Percentiles rank a stretch among this genome's conserved stretches.
phyloP scores from a whole-genome alignment of 2,797 vertebrate species.

The Hoplostethus atlanticus region DNA sequence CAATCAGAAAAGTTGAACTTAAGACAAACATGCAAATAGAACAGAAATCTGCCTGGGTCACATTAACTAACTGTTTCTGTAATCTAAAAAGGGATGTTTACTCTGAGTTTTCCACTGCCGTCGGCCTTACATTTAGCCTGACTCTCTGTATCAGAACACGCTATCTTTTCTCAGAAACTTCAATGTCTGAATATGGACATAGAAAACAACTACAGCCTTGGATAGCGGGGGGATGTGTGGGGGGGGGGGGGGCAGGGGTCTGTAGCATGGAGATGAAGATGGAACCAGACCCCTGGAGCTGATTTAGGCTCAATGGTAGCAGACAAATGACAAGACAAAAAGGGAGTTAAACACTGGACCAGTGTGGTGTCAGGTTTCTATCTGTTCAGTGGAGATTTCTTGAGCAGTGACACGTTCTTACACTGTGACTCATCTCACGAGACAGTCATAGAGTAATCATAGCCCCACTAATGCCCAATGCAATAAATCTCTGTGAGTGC shows the following conservation, averaged over 20 bases:
- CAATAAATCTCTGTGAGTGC: neutral
- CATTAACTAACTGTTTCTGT: constrained; percentile 10
- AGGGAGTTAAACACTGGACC: constrained; percentile 26
- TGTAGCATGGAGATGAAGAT: constrained; percentile 5
- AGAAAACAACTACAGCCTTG: constrained; percentile 28
- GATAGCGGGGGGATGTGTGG: neutral
- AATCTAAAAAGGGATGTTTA: constrained; percentile 32
- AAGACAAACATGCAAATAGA: constrained; percentile 19
- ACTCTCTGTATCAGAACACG: constrained; percentile 26
- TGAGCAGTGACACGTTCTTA: constrained; percentile 61
- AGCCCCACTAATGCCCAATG: neutral
- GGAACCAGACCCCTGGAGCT: constrained; percentile 12
- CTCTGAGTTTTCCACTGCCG: constrained; percentile 18
- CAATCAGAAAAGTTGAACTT: neutral
- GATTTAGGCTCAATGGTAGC: constrained; percentile 9
- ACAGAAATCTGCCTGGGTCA: constrained; percentile 11
- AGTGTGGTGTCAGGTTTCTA: constrained; percentile 51
- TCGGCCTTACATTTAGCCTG: constrained; percentile 22
- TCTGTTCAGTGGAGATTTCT: constrained; percentile 51
- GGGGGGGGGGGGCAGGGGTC: neutral
- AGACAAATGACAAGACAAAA: constrained; percentile 27
- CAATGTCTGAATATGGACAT: constrained; percentile 10
- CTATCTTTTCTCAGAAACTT: constrained; percentile 25
- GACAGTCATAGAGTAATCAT: constrained; percentile 3
- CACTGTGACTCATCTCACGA: constrained; percentile 38